Evolutionary conservation across 2,113 vertebrate genomes (phyloP), one percentile per base, ranked within the genome.

Genomic region (Cairina moschata): DNA sequence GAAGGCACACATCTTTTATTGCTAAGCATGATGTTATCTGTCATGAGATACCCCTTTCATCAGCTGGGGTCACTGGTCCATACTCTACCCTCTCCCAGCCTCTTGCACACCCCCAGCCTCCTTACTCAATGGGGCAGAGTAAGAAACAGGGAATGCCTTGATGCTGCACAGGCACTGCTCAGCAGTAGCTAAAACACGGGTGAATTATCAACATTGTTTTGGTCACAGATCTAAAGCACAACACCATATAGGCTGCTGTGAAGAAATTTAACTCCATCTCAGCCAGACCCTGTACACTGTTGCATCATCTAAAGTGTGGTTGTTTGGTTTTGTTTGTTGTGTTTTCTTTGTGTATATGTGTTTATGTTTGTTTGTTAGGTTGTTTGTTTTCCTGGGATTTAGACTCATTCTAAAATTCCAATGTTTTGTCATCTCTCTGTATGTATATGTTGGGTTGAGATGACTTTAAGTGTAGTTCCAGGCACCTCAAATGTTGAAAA

Each of bases 111-210:
- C 28, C 25, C 12, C 2, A 1, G 9, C 26, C 20, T 77, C 7
- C 38, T 54, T 2, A 0, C 7, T 56, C 1, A 0, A 63, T 13
- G 2, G 8, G 38, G 1, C 12, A 66, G 32, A 56, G 13, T 4
- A 9, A 69, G 48, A 82, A 87, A 55, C 3, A n/a, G 11, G 55
- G 32, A 67, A 82, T 40, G 20, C 32, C 32, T 46, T 3, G 3
- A 31, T 2, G 3, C 86, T 86, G 13, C 48, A 48, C 26, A 26
- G 79, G 34, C 8, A 6, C 32, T 74, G 55, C 44, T 80, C 13
- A 40, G 15, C 26, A 20, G 38, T 22, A 50, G 26, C 55, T 91
- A 42, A 62, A 73, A 52, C 46, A 31, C 0, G 1, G 7, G 9
- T 72, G 71, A 85, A 17, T 55, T 76, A 17, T 79, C 42, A 88